A percentile compares a stretch with the other conserved stretches of the same genome.
These are phyloP conservation scores for Lithophane ornitopus DNA, from an alignment of 2,888 invertebrate genomes.

Conservation along the genomic window DNA sequence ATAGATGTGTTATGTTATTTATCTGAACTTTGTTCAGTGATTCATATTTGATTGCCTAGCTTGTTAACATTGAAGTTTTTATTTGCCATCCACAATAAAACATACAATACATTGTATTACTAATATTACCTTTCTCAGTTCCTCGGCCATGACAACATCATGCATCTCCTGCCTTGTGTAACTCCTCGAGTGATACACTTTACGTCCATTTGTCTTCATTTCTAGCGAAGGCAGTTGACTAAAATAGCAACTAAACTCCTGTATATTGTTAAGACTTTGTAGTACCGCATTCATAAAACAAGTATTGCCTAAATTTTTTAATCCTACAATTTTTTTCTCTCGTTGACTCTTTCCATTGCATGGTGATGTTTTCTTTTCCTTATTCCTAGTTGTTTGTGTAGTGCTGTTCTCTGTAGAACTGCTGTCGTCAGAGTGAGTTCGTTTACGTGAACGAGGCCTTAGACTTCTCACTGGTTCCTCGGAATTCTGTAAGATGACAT, in stretches of 20 bases:
- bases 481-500: constrained; percentile 73
- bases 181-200: constrained; percentile 91
- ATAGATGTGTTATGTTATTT: background rate
- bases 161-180: constrained; percentile 92
- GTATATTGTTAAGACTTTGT: constrained; percentile 96
- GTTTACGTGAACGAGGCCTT: constrained; percentile 91
- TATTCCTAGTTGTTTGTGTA: constrained; percentile 71
- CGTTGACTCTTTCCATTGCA: constrained; percentile 88
- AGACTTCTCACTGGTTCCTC: constrained; percentile 90
- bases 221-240: constrained; percentile 94
- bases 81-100: constrained; percentile 1
- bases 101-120: background rate
- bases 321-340: constrained; percentile 93
- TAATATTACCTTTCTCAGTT: constrained; percentile 92
- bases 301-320: constrained; percentile 95
- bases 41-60: constrained; percentile 19
- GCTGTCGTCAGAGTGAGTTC: constrained; percentile 91
- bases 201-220: constrained; percentile 90
- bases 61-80: background rate
- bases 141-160: constrained; percentile 94
- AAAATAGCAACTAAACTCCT: constrained; percentile 95
- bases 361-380: constrained; percentile 81
- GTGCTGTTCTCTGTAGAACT: constrained; percentile 88
- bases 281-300: constrained; percentile 97
- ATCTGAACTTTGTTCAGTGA: constrained; percentile 29